phyloP scores from a whole-genome alignment of 2,888 invertebrate species.

The Melipona beecheii region DNA sequence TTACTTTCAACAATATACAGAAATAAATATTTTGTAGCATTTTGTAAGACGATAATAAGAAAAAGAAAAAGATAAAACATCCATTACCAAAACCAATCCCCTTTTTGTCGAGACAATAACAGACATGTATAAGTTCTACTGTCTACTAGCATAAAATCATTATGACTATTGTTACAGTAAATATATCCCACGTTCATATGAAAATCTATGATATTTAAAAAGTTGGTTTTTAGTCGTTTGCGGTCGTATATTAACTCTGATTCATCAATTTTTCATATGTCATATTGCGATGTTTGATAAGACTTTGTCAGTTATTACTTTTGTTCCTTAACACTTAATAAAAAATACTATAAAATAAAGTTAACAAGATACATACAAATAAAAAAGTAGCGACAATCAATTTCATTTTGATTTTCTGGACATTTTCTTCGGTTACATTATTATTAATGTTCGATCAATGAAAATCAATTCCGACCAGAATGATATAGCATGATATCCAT shows the following conservation, averaged over 20 bases:
- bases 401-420: not conserved
- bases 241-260: not conserved
- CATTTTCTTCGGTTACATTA: not conserved
- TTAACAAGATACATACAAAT: not conserved
- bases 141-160: not conserved
- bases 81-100: not conserved
- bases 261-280: not conserved
- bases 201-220: slow-evolving; percentile 6
- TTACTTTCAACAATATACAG: not conserved
- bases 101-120: not conserved
- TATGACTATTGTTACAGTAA: not conserved
- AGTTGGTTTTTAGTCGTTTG: slow-evolving; percentile 1
- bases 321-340: not conserved
- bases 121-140: not conserved
- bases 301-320: not conserved
- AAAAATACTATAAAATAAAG: not conserved
- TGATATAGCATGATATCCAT: not conserved
- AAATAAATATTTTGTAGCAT: not conserved
- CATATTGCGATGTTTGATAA: not conserved
- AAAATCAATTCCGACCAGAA: not conserved
- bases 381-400: not conserved
- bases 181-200: not conserved
- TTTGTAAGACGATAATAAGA: not conserved
- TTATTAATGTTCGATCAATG: not conserved
- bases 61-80: not conserved